Evolutionary conservation across 2,113 vertebrate species (phyloP), one percentile per base, ranked within the genome.

Genomic region (Ochotona curzoniae): DNA sequence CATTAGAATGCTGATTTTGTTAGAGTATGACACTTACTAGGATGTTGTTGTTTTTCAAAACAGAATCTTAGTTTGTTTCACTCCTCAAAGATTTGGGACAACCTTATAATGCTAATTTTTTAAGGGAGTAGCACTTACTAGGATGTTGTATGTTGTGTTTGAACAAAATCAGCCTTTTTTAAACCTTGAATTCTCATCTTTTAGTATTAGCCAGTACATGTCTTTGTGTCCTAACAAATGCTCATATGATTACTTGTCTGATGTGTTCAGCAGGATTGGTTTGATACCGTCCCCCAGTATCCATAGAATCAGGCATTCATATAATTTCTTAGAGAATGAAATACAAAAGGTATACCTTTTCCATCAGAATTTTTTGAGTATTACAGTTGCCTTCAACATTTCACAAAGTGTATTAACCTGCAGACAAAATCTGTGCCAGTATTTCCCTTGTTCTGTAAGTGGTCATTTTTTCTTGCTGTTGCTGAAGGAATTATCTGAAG

Each of bases 401-500:
- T 49, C 3, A 26, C 1, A 67, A 67, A 66, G 81, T 75, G 4
- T 69, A 26, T 67, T 8, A 89, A 8, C 49, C 69, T 84, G 90
- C 35, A 51, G n/a, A 12, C 90, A 61, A 93, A 88, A 35, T 51
- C 4, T 61, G 12, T 74, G 83, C 4, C 5, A 88, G 73, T 10
- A 6, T 76, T 92, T 94, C 21, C 88, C 30, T 86, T 87, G 61
- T 30, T 57, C 4, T 35, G 14, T 92, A 69, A 96, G 15, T 96
- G 70, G 2, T 70, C 28, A 12, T 96, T 95, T 12, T 12, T 86
- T 32, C 9, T 85, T 47, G 0, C 88, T 96, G 85, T 11, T 91
- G 49, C 96, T 95, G 18, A 97, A 99, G 99, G 99, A 99, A 90
- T 95, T 99, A 86, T 88, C 95, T 54, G 98, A 99, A 96, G 99